Evolutionary conservation across 2,113 vertebrate species (phyloP).

Genomic region (Poecilia latipinna): DNA sequence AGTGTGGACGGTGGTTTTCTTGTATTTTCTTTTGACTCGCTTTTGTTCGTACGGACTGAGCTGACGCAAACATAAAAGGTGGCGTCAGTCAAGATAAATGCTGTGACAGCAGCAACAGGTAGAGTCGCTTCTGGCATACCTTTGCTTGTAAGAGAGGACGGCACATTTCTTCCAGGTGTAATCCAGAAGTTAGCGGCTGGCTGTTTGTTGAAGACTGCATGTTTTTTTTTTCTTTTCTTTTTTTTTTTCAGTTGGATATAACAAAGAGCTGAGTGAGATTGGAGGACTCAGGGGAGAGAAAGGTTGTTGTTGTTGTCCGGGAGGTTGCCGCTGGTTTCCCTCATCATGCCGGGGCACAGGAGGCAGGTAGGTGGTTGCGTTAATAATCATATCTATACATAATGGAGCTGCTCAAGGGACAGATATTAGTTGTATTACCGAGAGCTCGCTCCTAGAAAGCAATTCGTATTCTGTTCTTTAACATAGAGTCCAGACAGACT

Average conservation of each 20-base stretch:
- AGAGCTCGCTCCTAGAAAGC: too few relatives aligned
- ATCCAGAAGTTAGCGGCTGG: slow-evolving; percentile 57
- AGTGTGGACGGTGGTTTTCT: too few relatives aligned
- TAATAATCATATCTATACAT: neutral
- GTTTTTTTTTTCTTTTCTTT: too few relatives aligned
- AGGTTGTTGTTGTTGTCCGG: slow-evolving; percentile 6
- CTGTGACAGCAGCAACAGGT: slow-evolving; percentile 67
- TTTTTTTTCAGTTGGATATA: slow-evolving; percentile 1
- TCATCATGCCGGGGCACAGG: slow-evolving; percentile 65
- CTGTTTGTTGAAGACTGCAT: neutral
- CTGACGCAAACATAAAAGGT: neutral
- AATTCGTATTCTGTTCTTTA: too few relatives aligned
- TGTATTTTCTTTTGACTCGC: too few relatives aligned
- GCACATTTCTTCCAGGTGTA: slow-evolving; percentile 26
- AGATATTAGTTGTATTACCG: too few relatives aligned
- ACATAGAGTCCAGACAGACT: too few relatives aligned
- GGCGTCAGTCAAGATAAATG: slow-evolving; percentile 7
- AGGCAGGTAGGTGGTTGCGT: slow-evolving; percentile 69
- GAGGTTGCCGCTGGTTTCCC: slow-evolving; percentile 19
- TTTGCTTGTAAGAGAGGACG: slow-evolving; percentile 26
- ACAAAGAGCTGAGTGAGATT: neutral
- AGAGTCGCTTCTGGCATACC: slow-evolving; percentile 69
- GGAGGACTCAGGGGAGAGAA: slow-evolving; percentile 16
- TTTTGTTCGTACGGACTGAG: too few relatives aligned
- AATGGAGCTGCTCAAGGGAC: neutral